Evolutionary conservation across 2,113 vertebrate genomes (phyloP).

Genomic region (Formicarius rufipectus): DNA sequence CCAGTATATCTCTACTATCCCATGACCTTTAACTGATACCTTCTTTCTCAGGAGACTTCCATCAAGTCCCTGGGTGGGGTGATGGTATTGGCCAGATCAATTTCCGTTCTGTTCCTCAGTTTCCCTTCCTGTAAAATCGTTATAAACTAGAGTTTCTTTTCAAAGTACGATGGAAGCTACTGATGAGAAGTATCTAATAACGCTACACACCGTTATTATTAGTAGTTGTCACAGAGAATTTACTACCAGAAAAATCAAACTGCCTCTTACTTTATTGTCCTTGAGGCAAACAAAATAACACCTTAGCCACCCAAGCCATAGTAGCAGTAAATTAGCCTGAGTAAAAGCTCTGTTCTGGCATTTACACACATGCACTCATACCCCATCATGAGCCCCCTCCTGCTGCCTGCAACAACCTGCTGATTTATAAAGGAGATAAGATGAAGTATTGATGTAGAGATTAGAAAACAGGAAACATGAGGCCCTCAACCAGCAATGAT

Average conservation of each 20-base stretch:
- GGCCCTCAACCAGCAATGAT: slow-evolving; percentile 30
- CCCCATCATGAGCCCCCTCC: not conserved
- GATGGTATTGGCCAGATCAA: not conserved
- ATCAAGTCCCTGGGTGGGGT: not conserved
- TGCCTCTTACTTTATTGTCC: not conserved
- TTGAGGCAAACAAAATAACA: not conserved
- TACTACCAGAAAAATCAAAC: not conserved
- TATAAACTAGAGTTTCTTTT: not conserved
- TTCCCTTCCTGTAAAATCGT: not conserved
- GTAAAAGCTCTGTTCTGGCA: not conserved
- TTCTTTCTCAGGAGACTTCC: not conserved
- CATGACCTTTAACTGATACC: not conserved
- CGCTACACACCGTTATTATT: not conserved
- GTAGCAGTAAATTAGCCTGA: not conserved
- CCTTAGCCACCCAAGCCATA: not conserved
- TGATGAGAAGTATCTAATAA: not conserved
- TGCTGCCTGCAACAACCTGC: slow-evolving; percentile 22
- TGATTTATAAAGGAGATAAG: slow-evolving; percentile 55
- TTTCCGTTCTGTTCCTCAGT: not conserved
- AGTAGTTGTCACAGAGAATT: not conserved
- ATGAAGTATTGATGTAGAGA: slow-evolving; percentile 55
- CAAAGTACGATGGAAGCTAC: not conserved
- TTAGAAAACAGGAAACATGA: slow-evolving; percentile 73
- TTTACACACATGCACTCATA: not conserved
- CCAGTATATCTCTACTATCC: not conserved